phyloP scores from a whole-genome alignment of 2,888 invertebrate species.

The Agriopis aurantiaria region DNA sequence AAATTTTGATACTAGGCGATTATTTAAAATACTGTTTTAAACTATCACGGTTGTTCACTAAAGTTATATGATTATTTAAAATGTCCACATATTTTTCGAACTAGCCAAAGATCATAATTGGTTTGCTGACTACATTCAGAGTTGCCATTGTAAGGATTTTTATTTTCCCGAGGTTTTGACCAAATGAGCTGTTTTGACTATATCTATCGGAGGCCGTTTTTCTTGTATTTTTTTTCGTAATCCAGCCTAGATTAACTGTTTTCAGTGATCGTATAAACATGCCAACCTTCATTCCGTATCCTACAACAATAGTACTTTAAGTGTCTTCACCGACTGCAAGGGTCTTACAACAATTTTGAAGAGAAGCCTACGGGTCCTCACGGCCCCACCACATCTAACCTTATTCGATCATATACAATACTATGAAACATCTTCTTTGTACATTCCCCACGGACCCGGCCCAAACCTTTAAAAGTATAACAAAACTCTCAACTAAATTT shows the following conservation, averaged over 20 bases:
- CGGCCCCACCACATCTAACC: constrained; percentile 67
- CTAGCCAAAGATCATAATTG: too few relatives aligned
- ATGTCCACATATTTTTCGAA: too few relatives aligned
- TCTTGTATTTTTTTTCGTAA: background rate
- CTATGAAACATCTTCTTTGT: constrained; percentile 80
- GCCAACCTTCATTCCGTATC: constrained; percentile 28
- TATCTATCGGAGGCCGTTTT: too few relatives aligned
- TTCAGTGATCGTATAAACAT: constrained; percentile 57
- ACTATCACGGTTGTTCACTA: too few relatives aligned
- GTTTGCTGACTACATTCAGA: too few relatives aligned
- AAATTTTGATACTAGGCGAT: too few relatives aligned
- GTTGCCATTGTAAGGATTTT: too few relatives aligned
- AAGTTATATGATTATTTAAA: too few relatives aligned
- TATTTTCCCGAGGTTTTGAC: too few relatives aligned
- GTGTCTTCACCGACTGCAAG: constrained; percentile 78
- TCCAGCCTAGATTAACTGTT: background rate
- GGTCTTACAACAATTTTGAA: constrained; percentile 78
- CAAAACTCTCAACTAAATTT: constrained; percentile 82
- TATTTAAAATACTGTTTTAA: too few relatives aligned
- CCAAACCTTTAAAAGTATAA: constrained; percentile 78
- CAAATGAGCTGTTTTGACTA: too few relatives aligned
- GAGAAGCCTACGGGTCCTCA: constrained; percentile 70
- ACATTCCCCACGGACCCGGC: constrained; percentile 71
- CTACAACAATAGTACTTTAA: constrained; percentile 85
- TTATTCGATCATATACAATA: constrained; percentile 80